These are phyloP conservation scores for Tetrapedia diversipes DNA, from an alignment of 2,888 invertebrate species.

Conservation along the genomic window DNA sequence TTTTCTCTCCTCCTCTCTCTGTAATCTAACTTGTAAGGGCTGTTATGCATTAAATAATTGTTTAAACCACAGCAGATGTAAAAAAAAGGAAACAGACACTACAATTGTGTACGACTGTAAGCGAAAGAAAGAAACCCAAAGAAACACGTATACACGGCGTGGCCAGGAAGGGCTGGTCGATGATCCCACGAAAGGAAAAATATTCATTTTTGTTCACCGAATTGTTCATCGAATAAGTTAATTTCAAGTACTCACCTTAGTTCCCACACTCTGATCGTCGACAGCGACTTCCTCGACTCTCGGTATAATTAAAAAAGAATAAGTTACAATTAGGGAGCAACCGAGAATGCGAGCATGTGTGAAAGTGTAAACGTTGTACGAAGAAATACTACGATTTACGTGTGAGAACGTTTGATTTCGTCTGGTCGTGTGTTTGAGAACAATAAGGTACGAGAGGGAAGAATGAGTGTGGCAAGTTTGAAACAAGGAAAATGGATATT, in stretches of 20 bases:
- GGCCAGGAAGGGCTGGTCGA: slow-evolving; percentile 22
- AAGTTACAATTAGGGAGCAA: slow-evolving; percentile 69
- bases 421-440: slow-evolving; percentile 26
- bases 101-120: slow-evolving; percentile 42
- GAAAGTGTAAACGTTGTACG: slow-evolving; percentile 17
- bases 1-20: slow-evolving; percentile 59
- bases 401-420: slow-evolving; percentile 29
- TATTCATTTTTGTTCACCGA: neutral
- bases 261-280: slow-evolving; percentile 22
- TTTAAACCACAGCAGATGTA: slow-evolving; percentile 40
- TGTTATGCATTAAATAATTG: slow-evolving; percentile 51
- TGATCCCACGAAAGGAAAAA: neutral
- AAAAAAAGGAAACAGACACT: slow-evolving; percentile 22
- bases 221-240: no score
- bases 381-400: slow-evolving; percentile 26
- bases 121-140: slow-evolving; percentile 42
- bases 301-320: slow-evolving; percentile 49
- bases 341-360: slow-evolving; percentile 43
- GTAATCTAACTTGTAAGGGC: slow-evolving; percentile 56
- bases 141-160: slow-evolving; percentile 33
- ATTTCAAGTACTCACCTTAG: neutral
- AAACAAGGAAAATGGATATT: slow-evolving; percentile 41
- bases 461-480: slow-evolving; percentile 16
- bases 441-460: slow-evolving; percentile 8
- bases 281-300: slow-evolving; percentile 29